Percentiles rank a stretch among this genome's conserved stretches.
These are phyloP conservation scores for Camptogramma bilineatum DNA, from an alignment of 2,888 invertebrate species.

Conservation along the genomic window DNA sequence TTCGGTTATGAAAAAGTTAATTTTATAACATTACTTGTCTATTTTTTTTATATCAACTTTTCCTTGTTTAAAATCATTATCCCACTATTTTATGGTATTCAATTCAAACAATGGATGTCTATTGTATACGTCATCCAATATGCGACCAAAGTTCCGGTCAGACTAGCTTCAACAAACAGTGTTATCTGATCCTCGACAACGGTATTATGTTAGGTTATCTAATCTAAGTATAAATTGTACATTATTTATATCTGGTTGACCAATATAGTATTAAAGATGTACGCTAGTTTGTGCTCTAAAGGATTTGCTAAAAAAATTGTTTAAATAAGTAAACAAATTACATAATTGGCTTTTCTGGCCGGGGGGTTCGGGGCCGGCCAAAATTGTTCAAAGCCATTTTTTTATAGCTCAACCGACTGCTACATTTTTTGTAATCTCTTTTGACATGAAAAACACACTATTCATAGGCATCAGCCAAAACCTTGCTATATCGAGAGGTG, in stretches of 20 bases:
- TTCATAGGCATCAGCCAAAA: too few relatives aligned
- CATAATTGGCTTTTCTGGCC: too few relatives aligned
- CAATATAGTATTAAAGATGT: neutral
- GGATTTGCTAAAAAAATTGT: too few relatives aligned
- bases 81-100: constrained; percentile 12
- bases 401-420: too few relatives aligned
- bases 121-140: constrained; percentile 30
- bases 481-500: too few relatives aligned
- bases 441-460: too few relatives aligned
- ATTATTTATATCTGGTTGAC: constrained; percentile 2
- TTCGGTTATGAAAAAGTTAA: too few relatives aligned
- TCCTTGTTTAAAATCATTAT: neutral
- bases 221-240: constrained; percentile 12
- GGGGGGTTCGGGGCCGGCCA: too few relatives aligned
- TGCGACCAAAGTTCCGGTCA: constrained; percentile 32
- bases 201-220: constrained; percentile 19
- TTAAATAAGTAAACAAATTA: too few relatives aligned
- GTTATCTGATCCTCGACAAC: constrained; percentile 29
- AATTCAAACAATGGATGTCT: constrained; percentile 23
- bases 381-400: too few relatives aligned
- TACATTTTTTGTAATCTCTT: too few relatives aligned
- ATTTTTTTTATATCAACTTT: neutral
- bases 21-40: too few relatives aligned
- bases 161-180: constrained; percentile 29
- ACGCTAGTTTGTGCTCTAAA: neutral